These are phyloP conservation scores for Grammomys surdaster DNA, from an alignment of 2,113 vertebrate genomes.

Conservation along the genomic window DNA sequence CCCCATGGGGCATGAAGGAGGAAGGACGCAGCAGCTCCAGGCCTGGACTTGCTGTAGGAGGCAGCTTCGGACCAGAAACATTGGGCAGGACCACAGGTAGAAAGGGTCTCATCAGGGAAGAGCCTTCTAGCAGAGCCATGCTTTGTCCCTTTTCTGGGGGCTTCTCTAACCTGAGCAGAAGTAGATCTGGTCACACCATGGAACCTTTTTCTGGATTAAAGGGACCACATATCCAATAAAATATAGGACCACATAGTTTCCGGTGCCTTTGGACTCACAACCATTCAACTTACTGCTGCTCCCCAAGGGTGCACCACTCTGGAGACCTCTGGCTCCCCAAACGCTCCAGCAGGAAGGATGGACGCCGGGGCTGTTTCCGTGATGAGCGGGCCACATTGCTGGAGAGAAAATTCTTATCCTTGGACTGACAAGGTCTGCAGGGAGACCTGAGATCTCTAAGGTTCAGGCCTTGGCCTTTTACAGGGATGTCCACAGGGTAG, in stretches of 20 bases:
- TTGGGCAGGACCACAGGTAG: accelerated
- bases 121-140: neutral
- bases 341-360: constrained; percentile 84
- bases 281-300: constrained; percentile 19
- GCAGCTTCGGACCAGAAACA: neutral
- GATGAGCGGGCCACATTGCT: constrained; percentile 71
- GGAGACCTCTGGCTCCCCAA: constrained; percentile 56
- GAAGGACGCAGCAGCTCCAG: constrained; percentile 85
- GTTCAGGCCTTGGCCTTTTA: neutral
- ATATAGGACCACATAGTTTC: neutral
- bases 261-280: neutral
- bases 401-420: constrained; percentile 39
- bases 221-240: neutral
- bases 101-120: neutral
- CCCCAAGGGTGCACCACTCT: neutral
- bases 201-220: neutral
- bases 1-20: constrained; percentile 82
- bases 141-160: constrained; percentile 6
- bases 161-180: constrained; percentile 63
- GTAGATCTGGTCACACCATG: neutral
- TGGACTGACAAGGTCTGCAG: neutral
- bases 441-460: neutral
- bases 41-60: neutral
- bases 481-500: neutral
- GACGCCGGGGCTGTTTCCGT: constrained; percentile 85